Conservation (phyloP, 2,113 vertebrate genomes). For the Neoarius graeffei region DNA sequence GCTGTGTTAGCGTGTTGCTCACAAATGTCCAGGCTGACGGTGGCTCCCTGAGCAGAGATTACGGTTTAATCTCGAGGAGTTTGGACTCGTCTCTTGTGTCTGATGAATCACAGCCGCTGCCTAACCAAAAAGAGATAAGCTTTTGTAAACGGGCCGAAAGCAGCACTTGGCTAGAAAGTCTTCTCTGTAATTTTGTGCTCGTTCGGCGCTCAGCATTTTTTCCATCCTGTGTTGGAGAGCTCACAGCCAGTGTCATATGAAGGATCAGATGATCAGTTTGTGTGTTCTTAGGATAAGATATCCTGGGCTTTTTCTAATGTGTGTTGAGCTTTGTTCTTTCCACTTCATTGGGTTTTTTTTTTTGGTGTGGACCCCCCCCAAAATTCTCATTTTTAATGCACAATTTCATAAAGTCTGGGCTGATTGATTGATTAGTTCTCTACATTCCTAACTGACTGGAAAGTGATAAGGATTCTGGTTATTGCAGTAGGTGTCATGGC, state of each 20-base stretch:
- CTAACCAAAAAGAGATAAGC: neutral
- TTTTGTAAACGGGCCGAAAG: slow-evolving; percentile 24
- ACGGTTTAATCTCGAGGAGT: slow-evolving; percentile 32
- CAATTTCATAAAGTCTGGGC: neutral
- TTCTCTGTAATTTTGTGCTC: neutral
- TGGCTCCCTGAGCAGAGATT: slow-evolving; percentile 11
- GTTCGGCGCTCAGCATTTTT: neutral
- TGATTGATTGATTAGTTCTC: neutral
- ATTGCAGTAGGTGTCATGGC: neutral
- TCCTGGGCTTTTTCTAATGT: neutral
- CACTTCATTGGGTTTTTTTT: neutral
- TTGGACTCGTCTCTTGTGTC: slow-evolving; percentile 25
- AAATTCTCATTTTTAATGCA: neutral
- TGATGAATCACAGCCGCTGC: slow-evolving; percentile 2
- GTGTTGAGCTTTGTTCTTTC: neutral
- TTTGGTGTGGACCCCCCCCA: too few relatives aligned
- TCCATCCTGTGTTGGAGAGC: neutral
- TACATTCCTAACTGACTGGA: neutral
- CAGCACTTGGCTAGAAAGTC: neutral
- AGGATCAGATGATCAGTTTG: slow-evolving; percentile 24
- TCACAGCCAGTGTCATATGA: slow-evolving; percentile 5
- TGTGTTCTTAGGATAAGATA: neutral
- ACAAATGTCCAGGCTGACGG: slow-evolving; percentile 6
- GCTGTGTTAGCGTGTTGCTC: neutral
- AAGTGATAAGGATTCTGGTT: neutral